phyloP scores from a whole-genome alignment of 1,140 invertebrate species.

The Cepaea nemoralis region DNA sequence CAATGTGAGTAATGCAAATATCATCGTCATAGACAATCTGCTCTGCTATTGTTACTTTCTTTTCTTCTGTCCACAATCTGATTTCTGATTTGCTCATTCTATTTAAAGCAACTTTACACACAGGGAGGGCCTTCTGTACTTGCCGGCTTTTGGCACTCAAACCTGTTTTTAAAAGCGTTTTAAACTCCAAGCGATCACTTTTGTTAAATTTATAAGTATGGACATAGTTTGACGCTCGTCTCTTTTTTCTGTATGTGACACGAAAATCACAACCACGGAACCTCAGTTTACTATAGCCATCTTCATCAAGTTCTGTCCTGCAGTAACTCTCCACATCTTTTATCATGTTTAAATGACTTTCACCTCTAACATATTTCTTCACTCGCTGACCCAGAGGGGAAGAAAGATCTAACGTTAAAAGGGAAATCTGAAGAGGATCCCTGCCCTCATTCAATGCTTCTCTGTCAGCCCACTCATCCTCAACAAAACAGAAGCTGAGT shows the following conservation, averaged over 20 bases:
- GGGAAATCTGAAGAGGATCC: constrained; percentile 43
- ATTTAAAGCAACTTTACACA: constrained; percentile 50
- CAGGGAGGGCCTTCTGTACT: constrained; percentile 44
- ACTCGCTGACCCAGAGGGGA: constrained; percentile 57
- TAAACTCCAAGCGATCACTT: constrained; percentile 50
- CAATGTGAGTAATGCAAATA: constrained; percentile 46
- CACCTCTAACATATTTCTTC: constrained; percentile 57
- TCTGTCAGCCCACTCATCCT: constrained; percentile 50
- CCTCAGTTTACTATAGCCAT: constrained; percentile 55
- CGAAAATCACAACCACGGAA: constrained; percentile 48
- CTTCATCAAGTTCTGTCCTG: constrained; percentile 48
- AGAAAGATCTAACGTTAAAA: constrained; percentile 55
- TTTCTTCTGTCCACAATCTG: constrained; percentile 46
- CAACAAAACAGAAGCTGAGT: constrained; percentile 40
- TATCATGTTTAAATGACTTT: constrained; percentile 47
- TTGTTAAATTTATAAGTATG: constrained; percentile 59
- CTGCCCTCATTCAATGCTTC: constrained; percentile 38
- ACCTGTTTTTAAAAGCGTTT: constrained; percentile 53
- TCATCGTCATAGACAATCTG: constrained; percentile 47
- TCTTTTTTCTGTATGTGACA: constrained; percentile 54
- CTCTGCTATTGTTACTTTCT: constrained; percentile 35
- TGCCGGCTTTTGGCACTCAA: constrained; percentile 49
- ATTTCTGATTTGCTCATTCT: constrained; percentile 51
- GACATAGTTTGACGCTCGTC: constrained; percentile 45
- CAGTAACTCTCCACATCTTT: constrained; percentile 54